Percentiles rank a stretch among this genome's conserved stretches.
Conservation (phyloP, 2,797 vertebrate species). For the Miichthys miiuy region DNA sequence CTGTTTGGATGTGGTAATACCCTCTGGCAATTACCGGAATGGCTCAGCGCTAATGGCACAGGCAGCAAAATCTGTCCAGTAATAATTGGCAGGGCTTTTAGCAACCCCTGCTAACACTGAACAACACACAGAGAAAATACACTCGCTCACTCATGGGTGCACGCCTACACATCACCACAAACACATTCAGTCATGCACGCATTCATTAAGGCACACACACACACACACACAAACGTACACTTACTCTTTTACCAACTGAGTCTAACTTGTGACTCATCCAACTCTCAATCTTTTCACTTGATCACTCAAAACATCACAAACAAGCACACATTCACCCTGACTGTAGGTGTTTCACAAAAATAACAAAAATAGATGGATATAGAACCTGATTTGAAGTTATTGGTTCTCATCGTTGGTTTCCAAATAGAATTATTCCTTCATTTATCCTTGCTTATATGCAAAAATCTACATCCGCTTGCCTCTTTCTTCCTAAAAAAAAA, state of each 20-base stretch:
- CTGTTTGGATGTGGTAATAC: slow-evolving; percentile 44
- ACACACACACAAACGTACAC: slow-evolving; percentile 30
- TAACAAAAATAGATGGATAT: not conserved
- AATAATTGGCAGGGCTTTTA: slow-evolving; percentile 62
- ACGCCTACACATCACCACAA: slow-evolving; percentile 46
- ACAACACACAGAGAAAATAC: slow-evolving; percentile 9
- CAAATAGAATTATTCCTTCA: not conserved
- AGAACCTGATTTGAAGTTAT: not conserved
- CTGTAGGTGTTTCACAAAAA: slow-evolving; percentile 45
- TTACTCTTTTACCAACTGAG: slow-evolving; percentile 46
- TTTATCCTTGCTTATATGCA: not conserved
- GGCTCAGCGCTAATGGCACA: slow-evolving; percentile 48
- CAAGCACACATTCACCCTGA: slow-evolving; percentile 16
- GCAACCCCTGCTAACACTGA: slow-evolving; percentile 32
- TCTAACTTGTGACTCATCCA: slow-evolving; percentile 61
- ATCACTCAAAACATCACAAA: slow-evolving; percentile 35
- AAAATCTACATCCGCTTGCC: not conserved
- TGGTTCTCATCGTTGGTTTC: too few species aligned
- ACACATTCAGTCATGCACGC: slow-evolving; percentile 38
- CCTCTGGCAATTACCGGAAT: slow-evolving; percentile 43
- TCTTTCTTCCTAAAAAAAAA: slow-evolving; percentile 10
- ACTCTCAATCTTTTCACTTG: slow-evolving; percentile 21
- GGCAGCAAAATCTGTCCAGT: slow-evolving; percentile 57
- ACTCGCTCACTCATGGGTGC: slow-evolving; percentile 32
- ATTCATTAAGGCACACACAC: slow-evolving; percentile 17